Evolutionary conservation across 2,113 vertebrate genomes (phyloP).

Genomic region (Amphilophus citrinellus): DNA sequence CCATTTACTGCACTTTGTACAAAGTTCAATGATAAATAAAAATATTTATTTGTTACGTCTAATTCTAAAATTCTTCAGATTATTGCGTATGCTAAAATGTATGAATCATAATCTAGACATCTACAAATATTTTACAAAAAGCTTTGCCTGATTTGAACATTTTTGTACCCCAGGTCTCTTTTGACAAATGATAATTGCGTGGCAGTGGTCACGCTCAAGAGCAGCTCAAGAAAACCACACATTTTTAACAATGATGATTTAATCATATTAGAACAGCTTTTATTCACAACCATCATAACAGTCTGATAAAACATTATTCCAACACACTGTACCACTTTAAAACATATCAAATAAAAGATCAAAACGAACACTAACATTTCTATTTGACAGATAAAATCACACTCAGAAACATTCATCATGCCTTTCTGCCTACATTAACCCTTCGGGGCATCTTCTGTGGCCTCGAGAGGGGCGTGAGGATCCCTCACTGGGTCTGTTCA

Average conservation of each 20-base stretch:
- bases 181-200: not conserved
- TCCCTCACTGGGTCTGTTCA: constrained; percentile 61
- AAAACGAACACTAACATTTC: constrained; percentile 46
- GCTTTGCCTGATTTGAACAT: not conserved
- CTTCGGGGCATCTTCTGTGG: constrained; percentile 48
- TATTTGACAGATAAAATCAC: constrained; percentile 69
- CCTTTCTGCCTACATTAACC: constrained; percentile 58
- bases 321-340: not conserved
- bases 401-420: constrained; percentile 61
- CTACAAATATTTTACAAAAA: not conserved
- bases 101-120: not conserved
- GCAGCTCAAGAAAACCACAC: not conserved
- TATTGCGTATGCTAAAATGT: not conserved
- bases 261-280: not conserved
- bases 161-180: not conserved
- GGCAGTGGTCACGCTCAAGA: not conserved
- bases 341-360: constrained; percentile 49
- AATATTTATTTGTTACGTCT: not conserved
- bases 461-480: constrained; percentile 54
- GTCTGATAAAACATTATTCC: constrained; percentile 34
- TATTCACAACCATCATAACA: not conserved
- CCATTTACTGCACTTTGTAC: not conserved
- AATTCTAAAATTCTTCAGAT: too few relatives aligned
- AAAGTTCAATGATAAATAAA: not conserved
- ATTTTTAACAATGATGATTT: constrained; percentile 9